Evolutionary conservation across 1,140 invertebrate genomes (phyloP).

Genomic region (Brachionus angularis): DNA sequence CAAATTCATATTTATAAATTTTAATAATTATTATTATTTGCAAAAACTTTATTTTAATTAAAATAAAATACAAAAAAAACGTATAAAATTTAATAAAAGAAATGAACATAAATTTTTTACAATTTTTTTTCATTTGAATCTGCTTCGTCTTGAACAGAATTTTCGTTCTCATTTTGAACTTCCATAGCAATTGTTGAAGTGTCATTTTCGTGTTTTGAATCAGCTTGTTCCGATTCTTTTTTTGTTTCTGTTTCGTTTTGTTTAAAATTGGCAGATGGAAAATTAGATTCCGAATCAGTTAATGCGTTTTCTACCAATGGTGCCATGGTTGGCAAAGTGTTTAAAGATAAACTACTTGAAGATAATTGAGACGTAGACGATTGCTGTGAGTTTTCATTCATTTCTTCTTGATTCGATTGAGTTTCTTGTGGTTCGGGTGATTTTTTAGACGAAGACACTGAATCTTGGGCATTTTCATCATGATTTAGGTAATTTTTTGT

Average conservation of each 20-base stretch:
- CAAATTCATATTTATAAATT: too few relatives aligned
- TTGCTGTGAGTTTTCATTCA: constrained; percentile 42
- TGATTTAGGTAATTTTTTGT: constrained; percentile 29
- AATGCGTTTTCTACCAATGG: neutral
- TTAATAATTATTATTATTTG: too few relatives aligned
- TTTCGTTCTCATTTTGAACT: constrained; percentile 32
- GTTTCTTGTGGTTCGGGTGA: neutral
- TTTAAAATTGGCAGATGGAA: neutral
- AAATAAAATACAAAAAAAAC: too few relatives aligned
- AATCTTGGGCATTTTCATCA: constrained; percentile 43
- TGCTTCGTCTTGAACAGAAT: too few relatives aligned
- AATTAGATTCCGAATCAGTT: constrained; percentile 24
- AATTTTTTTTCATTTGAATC: neutral
- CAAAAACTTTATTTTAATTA: too few relatives aligned
- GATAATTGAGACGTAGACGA: constrained; percentile 23
- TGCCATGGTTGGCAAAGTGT: constrained; percentile 24
- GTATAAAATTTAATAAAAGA: too few relatives aligned
- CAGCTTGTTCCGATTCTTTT: neutral
- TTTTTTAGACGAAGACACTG: neutral
- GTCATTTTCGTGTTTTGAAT: neutral
- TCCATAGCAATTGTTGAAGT: constrained; percentile 6
- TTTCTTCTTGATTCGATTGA: constrained; percentile 1
- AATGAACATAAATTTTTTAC: neutral
- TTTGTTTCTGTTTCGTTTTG: neutral
- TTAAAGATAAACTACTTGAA: constrained; percentile 22